Conservation (phyloP, 37 sponge, comb jelly and placozoan species). For the Cladorhizidae sp. region DNA sequence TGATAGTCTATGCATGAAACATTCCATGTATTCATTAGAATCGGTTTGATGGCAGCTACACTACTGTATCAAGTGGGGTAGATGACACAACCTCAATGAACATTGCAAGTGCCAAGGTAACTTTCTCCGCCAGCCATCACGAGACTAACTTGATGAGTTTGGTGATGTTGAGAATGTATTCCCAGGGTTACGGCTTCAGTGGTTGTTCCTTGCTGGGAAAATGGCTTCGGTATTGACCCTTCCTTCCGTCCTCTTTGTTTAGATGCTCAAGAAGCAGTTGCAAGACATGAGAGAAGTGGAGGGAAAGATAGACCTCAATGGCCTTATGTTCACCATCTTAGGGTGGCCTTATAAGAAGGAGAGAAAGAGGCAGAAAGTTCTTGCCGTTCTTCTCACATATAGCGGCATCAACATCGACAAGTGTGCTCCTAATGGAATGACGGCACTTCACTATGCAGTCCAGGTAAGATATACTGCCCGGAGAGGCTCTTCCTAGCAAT, state of each 20-base stretch:
- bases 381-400: constrained; percentile 43
- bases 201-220: no score
- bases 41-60: not conserved
- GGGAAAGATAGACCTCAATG: not conserved
- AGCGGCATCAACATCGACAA: constrained; percentile 40
- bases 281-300: constrained; percentile 1
- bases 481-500: not conserved
- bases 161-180: no score
- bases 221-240: no score
- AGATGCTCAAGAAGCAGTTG: constrained; percentile 4
- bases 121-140: not conserved
- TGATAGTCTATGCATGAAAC: not conserved
- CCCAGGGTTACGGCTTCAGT: no score
- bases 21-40: not conserved
- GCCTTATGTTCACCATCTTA: constrained; percentile 16
- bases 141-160: no score
- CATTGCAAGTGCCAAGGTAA: constrained; percentile 7
- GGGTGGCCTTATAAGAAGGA: constrained; percentile 1
- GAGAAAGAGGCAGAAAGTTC: constrained; percentile 9
- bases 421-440: constrained; percentile 9
- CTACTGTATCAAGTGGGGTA: not conserved
- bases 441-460: constrained; percentile 30
- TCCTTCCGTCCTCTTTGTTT: no score
- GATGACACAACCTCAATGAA: not conserved
- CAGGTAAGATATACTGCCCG: not conserved